phyloP scores from a whole-genome alignment of 1,140 invertebrate genomes.

The Drosophila pseudoobscura region DNA sequence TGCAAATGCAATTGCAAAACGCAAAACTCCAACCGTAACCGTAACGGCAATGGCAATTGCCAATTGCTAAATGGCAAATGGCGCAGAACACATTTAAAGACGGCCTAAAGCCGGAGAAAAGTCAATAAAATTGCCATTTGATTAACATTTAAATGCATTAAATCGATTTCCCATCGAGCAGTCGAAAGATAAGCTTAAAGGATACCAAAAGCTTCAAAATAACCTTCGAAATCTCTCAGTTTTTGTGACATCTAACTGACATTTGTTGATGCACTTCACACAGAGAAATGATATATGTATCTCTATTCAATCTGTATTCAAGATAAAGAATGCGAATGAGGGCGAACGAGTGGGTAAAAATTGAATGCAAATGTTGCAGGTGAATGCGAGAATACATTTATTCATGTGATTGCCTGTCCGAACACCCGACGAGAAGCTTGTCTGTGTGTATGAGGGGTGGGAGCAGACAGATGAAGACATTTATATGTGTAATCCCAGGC shows the following conservation, averaged over 20 bases:
- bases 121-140: too few relatives aligned
- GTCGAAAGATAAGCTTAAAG: too few relatives aligned
- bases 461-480: conserved; percentile 22
- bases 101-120: too few relatives aligned
- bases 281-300: conserved; percentile 14
- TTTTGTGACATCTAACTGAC: too few relatives aligned
- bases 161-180: background rate
- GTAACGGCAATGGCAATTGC: conserved; percentile 6
- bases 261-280: too few relatives aligned
- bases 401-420: conserved; percentile 53
- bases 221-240: too few relatives aligned
- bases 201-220: too few relatives aligned
- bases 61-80: background rate
- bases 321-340: conserved; percentile 7
- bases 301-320: conserved; percentile 7
- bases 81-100: too few relatives aligned
- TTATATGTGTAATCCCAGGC: conserved; percentile 12
- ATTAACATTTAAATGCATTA: background rate
- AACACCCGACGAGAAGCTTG: background rate
- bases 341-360: conserved; percentile 12
- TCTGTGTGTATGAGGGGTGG: too few relatives aligned
- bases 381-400: conserved; percentile 42
- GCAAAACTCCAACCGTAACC: background rate
- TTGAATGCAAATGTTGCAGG: conserved; percentile 56
- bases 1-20: conserved; percentile 26